Evolutionary conservation across 2,888 invertebrate genomes (phyloP), one percentile per base, ranked within the genome.

Genomic region (Uloborus plumipes): DNA sequence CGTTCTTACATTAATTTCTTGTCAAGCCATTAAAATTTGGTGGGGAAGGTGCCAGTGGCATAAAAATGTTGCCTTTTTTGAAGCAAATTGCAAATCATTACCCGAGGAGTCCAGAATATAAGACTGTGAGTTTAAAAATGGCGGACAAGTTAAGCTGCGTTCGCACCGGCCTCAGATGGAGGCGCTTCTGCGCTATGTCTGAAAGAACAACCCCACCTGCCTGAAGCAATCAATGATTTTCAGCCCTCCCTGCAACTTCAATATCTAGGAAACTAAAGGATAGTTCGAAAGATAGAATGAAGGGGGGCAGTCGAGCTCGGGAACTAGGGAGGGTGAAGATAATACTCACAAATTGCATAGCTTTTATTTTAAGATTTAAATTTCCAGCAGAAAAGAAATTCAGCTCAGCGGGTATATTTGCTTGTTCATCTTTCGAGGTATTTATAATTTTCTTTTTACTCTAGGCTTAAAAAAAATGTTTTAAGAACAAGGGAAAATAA

Each of bases 291-390:
- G 31, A 53, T 51, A 66, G 72, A 71, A 47, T 20, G 18, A 53
- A 18, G 49, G 15, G 39, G 61, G 47, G 61, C 51, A 26, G 67
- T 14, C n/a, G 58, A 67, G 20, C 47, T 62, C 53, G 61, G 13
- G 20, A 39, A 39, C 39, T 39, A 39, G 39, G 39, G 39, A 39
- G 39, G 39, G 39, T 39, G 39, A 39, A 39, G 51, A 80, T 80
- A 80, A 80, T 80, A 53, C 73, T 65, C 74, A 74, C 73, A 80
- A 80, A 80, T 80, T 80, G 80, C 80, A 55, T 50, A 64, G 20
- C 79, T 74, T 74, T 80, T 80, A 74, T 74, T 80, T 80, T 74
- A 64, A 80, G 80, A 74, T 70, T 80, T 64, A 80, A 80, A 74
- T 80, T 79, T 74, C 74, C 11, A 39, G 39, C 39, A 39, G 39